Evolutionary conservation across 2,888 invertebrate genomes (phyloP), one percentile per base, ranked within the genome.

Genomic region (Stenchaetothrips biformis): DNA sequence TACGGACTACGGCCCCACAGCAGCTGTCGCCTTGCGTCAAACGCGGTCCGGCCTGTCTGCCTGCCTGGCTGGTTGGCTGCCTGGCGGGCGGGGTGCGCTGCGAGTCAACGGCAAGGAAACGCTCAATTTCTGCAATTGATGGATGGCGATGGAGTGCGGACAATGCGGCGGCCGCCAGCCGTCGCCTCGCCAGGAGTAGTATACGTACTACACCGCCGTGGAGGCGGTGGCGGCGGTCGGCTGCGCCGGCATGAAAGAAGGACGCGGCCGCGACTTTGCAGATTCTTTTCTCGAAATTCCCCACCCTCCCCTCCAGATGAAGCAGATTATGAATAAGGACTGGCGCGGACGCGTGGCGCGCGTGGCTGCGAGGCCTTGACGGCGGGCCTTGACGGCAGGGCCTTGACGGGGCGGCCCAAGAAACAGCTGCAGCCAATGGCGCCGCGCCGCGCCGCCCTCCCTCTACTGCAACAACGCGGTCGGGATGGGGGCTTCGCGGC

Each of bases 71-170:
- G 1, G 37, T 37, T n/a, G n/a, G n/a, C 37, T 4, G 37, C 37
- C 37, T 4, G 37, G 2, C 37, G 1, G 37, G 37, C 37, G 37
- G 37, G 37, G 37, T 37, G 37, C 37, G 37, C 37, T 37, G 37
- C 37, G 37, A 37, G 37, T 4, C 37, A 37, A 37, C 37, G 37
- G 37, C 37, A 74, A 11, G 21, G 25, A 74, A 74, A 21, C 11
- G 67, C 67, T 74, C 67, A 74, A 74, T 74, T 25, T 74, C 67
- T 74, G 67, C 67, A 74, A 74, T 74, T 74, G 67, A 74, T 74
- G 67, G 67, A 74, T 74, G 67, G 21, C 67, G 67, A 74, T 74
- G 67, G 67, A 74, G 67, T 74, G 67, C 16, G 11, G 16, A 53
- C 37, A 37, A 37, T 37, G 37, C 37, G 37, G 37, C 37, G 37